Conservation (phyloP, 2,797 vertebrate species). For the Botia kubotai region DNA sequence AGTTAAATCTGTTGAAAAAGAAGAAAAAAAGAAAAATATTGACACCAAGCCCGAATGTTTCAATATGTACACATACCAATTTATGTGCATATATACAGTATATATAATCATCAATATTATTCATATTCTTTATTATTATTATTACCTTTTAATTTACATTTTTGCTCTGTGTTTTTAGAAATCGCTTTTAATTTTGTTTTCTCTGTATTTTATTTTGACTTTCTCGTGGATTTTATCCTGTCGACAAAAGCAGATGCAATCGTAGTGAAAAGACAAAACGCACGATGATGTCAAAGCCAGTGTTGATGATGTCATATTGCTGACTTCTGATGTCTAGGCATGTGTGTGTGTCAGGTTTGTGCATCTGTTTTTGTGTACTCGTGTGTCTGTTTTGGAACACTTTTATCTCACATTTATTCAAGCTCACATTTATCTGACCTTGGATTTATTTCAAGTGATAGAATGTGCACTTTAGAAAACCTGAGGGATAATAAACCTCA, state of each 20-base stretch:
- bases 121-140: constrained; percentile 59
- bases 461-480: constrained; percentile 62
- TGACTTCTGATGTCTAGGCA: constrained; percentile 76
- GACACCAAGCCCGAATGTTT: constrained; percentile 45
- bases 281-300: constrained; percentile 76
- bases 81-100: constrained; percentile 58
- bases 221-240: constrained; percentile 69
- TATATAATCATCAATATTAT: constrained; percentile 60
- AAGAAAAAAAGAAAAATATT: background rate
- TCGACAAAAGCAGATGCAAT: constrained; percentile 71
- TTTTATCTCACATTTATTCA: constrained; percentile 65
- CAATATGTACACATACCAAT: constrained; percentile 63
- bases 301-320: constrained; percentile 75
- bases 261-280: constrained; percentile 72
- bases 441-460: constrained; percentile 49
- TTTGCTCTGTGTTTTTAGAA: constrained; percentile 68
- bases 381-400: constrained; percentile 70
- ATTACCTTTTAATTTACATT: constrained; percentile 55
- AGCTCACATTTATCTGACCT: constrained; percentile 63
- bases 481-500: constrained; percentile 44
- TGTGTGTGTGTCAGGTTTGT: constrained; percentile 70
- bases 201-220: constrained; percentile 70
- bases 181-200: constrained; percentile 68
- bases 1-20: constrained; percentile 29
- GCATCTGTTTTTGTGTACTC: constrained; percentile 65